Conservation (phyloP, 2,888 invertebrate species). For the Acanthosepion pharaonis region DNA sequence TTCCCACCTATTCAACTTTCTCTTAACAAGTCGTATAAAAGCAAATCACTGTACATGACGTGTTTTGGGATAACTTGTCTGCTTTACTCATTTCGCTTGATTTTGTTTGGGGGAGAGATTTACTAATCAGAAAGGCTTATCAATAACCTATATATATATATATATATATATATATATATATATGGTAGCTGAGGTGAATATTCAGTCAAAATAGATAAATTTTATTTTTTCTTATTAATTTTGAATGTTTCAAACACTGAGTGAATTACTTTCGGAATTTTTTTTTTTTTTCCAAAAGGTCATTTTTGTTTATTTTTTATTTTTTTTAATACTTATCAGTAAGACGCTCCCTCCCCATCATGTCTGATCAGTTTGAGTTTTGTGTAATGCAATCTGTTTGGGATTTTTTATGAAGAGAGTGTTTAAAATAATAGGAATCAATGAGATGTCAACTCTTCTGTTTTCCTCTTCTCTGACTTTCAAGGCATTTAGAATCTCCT, state of each 20-base stretch:
- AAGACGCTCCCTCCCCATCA: neutral
- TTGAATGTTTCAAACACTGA: neutral
- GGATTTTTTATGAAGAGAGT: too few species aligned
- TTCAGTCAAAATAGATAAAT: neutral
- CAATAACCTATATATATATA: too few species aligned
- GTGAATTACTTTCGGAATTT: too few species aligned
- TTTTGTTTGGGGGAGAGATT: neutral
- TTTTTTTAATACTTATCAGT: neutral
- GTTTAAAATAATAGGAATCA: neutral
- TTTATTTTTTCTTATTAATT: neutral
- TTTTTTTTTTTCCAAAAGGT: neutral
- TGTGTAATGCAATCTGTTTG: neutral
- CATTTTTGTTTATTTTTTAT: too few species aligned
- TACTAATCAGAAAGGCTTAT: neutral
- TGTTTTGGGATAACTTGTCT: neutral
- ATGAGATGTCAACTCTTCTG: neutral
- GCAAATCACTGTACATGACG: too few species aligned
- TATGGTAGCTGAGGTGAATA: too few species aligned
- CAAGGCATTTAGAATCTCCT: neutral
- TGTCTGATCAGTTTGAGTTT: neutral
- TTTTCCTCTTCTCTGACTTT: neutral
- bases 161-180: too few species aligned
- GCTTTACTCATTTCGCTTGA: neutral
- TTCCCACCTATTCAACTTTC: neutral
- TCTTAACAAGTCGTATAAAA: too few species aligned